A percentile compares a stretch with the other conserved stretches of the same genome.
These are phyloP conservation scores for Coelopa frigida DNA, from an alignment of 1,140 invertebrate genomes.

Conservation along the genomic window DNA sequence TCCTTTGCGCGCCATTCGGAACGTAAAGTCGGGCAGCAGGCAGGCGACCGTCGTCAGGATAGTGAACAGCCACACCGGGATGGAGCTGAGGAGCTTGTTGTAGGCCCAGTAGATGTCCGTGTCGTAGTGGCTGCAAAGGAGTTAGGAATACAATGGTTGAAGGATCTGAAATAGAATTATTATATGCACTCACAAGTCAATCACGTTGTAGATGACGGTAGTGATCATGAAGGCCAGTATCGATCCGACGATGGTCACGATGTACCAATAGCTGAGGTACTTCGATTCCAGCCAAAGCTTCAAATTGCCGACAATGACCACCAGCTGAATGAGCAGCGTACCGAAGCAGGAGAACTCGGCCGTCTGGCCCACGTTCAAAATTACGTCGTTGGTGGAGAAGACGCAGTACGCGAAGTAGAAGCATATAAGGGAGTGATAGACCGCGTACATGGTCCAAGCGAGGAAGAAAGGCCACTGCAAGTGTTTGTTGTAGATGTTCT, in stretches of 20 bases:
- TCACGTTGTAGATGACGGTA: constrained; percentile 52
- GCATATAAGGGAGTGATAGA: constrained; percentile 48
- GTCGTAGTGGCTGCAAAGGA: constrained; percentile 49
- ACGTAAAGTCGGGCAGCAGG: constrained; percentile 54
- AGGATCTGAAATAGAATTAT: not conserved
- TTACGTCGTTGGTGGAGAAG: constrained; percentile 42
- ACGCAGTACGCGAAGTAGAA: constrained; percentile 45
- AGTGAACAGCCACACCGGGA: constrained; percentile 55
- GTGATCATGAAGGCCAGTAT: constrained; percentile 53
- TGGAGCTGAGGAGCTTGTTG: constrained; percentile 50
- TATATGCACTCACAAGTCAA: constrained; percentile 50
- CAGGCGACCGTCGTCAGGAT: constrained; percentile 50
- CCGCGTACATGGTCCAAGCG: constrained; percentile 56
- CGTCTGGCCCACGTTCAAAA: constrained; percentile 45
- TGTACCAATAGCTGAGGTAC: constrained; percentile 56
- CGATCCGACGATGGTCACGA: constrained; percentile 52
- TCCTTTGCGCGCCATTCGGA: constrained; percentile 29
- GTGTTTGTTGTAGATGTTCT: constrained; percentile 58
- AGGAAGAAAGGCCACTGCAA: constrained; percentile 58
- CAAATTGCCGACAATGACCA: constrained; percentile 48
- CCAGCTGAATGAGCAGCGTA: constrained; percentile 47
- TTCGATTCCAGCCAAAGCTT: constrained; percentile 59
- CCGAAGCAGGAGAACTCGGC: constrained; percentile 48
- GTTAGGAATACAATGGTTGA: not conserved
- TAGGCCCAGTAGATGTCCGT: constrained; percentile 58